These are phyloP conservation scores for Ptychochromis oligacanthus DNA, from an alignment of 2,113 vertebrate species.

Conservation along the genomic window DNA sequence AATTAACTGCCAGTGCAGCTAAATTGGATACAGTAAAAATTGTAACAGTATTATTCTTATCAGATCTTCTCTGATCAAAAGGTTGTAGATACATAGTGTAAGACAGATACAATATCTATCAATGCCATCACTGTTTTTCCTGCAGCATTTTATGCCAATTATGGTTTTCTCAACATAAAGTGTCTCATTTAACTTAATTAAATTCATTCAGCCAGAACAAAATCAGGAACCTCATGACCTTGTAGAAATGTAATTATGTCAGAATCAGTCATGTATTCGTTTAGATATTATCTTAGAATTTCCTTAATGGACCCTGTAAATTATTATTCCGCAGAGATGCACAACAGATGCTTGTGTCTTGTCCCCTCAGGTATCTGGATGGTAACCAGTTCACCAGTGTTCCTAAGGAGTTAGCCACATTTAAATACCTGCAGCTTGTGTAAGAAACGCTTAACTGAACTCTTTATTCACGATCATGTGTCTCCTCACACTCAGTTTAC, in stretches of 20 bases:
- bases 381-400: constrained; percentile 95
- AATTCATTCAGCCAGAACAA: background rate
- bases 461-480: background rate
- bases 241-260: background rate
- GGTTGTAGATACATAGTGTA: background rate
- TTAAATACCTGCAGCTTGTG: constrained; percentile 94
- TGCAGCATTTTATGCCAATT: background rate
- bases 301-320: background rate
- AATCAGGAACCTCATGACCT: background rate
- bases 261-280: background rate
- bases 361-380: constrained; percentile 88
- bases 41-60: background rate
- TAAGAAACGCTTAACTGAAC: constrained; percentile 76
- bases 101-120: rapidly evolving
- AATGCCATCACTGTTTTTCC: background rate
- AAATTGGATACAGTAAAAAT: background rate
- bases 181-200: background rate
- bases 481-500: background rate
- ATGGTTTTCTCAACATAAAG: background rate
- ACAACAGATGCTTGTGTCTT: background rate
- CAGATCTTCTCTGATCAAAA: background rate
- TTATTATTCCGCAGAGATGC: background rate
- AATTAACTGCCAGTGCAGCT: background rate
- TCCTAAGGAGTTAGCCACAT: constrained; percentile 87
- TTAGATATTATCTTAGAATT: background rate